These are phyloP conservation scores for Edolisoma coerulescens DNA, from an alignment of 2,113 vertebrate species.

Conservation along the genomic window DNA sequence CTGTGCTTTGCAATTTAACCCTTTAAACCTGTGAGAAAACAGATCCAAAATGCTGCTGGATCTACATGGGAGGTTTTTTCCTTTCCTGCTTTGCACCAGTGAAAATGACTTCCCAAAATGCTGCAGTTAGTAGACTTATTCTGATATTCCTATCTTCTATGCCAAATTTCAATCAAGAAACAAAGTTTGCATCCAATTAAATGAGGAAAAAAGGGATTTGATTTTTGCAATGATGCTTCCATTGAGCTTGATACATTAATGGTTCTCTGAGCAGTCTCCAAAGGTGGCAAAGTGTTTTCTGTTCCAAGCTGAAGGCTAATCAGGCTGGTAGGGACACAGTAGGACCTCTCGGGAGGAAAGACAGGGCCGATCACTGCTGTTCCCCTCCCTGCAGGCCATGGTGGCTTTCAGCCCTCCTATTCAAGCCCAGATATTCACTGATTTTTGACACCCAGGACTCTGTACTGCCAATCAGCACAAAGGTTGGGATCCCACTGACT, in stretches of 20 bases:
- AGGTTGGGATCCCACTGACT: neutral
- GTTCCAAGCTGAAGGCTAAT: neutral
- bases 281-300: neutral
- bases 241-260: neutral
- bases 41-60: neutral
- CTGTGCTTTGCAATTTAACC: neutral
- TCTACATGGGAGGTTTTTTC: neutral
- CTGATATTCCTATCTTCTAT: neutral
- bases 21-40: neutral
- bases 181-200: neutral
- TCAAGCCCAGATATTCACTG: neutral
- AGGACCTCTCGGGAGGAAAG: neutral
- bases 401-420: neutral
- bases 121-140: neutral
- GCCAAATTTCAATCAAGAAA: neutral
- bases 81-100: neutral
- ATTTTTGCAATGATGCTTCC: neutral
- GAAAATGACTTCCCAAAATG: neutral
- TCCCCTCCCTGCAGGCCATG: neutral
- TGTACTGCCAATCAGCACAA: rapidly evolving
- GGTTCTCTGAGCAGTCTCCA: neutral
- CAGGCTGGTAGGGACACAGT: neutral
- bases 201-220: neutral
- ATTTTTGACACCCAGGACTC: neutral
- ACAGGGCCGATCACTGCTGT: neutral